Conservation (phyloP, 2,888 invertebrate genomes). For the Aproaerema taeniolella region DNA sequence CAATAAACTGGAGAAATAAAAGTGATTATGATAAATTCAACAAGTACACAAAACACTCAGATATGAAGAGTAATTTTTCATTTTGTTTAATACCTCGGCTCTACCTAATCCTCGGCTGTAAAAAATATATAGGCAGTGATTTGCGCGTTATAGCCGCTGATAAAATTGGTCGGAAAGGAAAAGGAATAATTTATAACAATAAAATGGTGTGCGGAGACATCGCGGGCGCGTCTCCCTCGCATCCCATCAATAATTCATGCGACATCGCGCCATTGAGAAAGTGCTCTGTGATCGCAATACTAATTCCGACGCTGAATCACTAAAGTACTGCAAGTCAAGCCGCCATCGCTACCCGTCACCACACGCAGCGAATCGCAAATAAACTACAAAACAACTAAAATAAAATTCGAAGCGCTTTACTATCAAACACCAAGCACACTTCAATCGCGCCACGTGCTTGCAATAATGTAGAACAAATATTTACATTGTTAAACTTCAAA, state of each 20-base stretch:
- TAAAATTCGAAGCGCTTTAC: no score
- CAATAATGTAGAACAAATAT: conserved; percentile 3
- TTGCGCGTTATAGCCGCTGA: conserved; percentile 36
- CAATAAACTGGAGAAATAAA: no score
- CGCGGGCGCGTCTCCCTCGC: conserved; percentile 36
- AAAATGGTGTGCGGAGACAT: conserved; percentile 48
- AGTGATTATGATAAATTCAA: no score
- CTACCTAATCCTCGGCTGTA: no score
- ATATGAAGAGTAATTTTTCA: no score
- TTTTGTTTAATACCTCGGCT: no score
- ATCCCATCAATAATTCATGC: conserved; percentile 69
- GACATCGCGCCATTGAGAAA: conserved; percentile 72
- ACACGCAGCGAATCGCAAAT: conserved; percentile 2
- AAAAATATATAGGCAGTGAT: conserved; percentile 30
- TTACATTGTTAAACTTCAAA: not conserved
- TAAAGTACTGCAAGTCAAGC: no score
- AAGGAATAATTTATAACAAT: conserved; percentile 58
- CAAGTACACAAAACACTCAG: no score
- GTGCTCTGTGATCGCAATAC: conserved; percentile 72
- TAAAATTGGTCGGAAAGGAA: conserved; percentile 41
- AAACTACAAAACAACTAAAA: conserved; percentile 8
- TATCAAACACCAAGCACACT: no score
- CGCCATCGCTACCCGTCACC: no score
- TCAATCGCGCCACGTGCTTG: conserved; percentile 4
- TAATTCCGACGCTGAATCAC: conserved; percentile 60